Evolutionary conservation across 2,113 vertebrate species (phyloP).

Genomic region (Manacus vitellinus): DNA sequence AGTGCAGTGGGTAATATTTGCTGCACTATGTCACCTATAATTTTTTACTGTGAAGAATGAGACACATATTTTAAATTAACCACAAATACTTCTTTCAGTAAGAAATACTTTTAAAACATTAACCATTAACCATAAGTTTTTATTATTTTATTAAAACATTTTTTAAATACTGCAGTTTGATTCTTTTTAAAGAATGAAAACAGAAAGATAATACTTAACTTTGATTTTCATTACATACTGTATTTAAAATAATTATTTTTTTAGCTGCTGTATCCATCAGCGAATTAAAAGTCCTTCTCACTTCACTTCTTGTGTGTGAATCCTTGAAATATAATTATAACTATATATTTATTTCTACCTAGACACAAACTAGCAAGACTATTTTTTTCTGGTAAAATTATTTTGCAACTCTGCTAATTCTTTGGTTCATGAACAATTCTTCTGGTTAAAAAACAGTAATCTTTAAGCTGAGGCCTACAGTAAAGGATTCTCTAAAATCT

Average conservation of each 20-base stretch:
- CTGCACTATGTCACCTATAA: neutral
- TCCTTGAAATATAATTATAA: neutral
- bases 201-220: neutral
- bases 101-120: neutral
- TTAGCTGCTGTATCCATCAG: neutral
- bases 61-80: neutral
- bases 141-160: neutral
- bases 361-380: neutral
- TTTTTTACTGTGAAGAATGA: neutral
- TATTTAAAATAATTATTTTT: neutral
- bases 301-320: neutral
- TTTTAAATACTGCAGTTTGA: neutral
- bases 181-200: neutral
- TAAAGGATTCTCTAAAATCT: neutral
- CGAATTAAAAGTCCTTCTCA: neutral
- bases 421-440: neutral
- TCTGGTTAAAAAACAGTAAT: neutral
- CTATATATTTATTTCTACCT: neutral
- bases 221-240: rapidly evolving
- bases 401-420: neutral
- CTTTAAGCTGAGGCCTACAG: neutral
- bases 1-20: neutral
- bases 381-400: neutral
- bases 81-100: neutral
- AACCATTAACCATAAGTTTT: neutral